A percentile compares a stretch with the other conserved stretches of the same genome.
These are phyloP conservation scores for Typhlichthys subterraneus DNA, from an alignment of 2,797 vertebrate genomes.

Conservation along the genomic window DNA sequence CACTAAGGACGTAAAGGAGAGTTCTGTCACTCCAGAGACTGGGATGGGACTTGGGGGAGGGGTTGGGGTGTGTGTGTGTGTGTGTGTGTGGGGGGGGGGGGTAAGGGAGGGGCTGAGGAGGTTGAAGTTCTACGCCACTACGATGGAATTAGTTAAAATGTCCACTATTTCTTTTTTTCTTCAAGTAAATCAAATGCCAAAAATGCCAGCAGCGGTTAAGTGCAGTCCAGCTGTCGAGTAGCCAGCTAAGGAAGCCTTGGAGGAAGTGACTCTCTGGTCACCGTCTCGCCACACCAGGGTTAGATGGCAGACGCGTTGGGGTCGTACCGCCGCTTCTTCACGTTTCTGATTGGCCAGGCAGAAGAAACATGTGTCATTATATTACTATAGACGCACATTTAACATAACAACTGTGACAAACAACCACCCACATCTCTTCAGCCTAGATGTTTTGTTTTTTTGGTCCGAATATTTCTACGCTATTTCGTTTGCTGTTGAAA, in stretches of 20 bases:
- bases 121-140: constrained; percentile 78
- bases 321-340: constrained; percentile 97
- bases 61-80: constrained; percentile 12
- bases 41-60: constrained; percentile 52
- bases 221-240: constrained; percentile 78
- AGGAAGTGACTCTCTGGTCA: constrained; percentile 71
- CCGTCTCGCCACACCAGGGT: constrained; percentile 52
- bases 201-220: constrained; percentile 77
- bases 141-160: constrained; percentile 78
- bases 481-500: too few species aligned
- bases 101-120: constrained; percentile 52
- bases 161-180: constrained; percentile 76
- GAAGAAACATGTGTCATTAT: constrained; percentile 75
- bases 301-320: constrained; percentile 92
- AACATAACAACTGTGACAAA: constrained; percentile 57
- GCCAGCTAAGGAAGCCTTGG: constrained; percentile 76
- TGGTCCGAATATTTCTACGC: too few species aligned
- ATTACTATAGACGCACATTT: constrained; percentile 26
- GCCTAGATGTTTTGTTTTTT: constrained; percentile 5
- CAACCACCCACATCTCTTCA: constrained; percentile 54
- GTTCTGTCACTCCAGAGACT: constrained; percentile 70
- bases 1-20: constrained; percentile 83
- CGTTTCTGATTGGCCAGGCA: constrained; percentile 85
- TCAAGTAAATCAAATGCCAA: constrained; percentile 80
- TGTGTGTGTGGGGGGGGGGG: constrained; percentile 18